These are phyloP conservation scores for Hirundichthys speculiger DNA, from an alignment of 2,113 vertebrate species.

Conservation along the genomic window DNA sequence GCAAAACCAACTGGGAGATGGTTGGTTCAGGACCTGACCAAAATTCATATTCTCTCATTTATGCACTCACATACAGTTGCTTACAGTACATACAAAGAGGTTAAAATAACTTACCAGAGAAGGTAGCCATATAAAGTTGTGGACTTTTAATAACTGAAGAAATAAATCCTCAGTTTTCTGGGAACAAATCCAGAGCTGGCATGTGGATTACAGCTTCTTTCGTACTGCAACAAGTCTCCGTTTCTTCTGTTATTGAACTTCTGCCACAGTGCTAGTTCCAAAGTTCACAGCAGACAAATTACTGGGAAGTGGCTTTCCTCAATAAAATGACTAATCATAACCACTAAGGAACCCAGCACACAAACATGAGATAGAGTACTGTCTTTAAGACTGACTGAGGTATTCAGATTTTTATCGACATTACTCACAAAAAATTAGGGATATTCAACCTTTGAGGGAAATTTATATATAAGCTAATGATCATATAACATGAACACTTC, in stretches of 20 bases:
- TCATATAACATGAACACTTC: no score
- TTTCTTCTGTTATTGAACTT: not conserved
- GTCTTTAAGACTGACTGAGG: no score
- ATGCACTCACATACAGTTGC: not conserved
- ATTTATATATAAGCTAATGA: no score
- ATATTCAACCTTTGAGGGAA: no score
- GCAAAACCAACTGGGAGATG: constrained; percentile 2
- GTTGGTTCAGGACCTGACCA: constrained; percentile 1
- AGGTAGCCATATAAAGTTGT: constrained; percentile 18
- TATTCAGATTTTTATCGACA: no score
- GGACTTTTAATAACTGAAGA: not conserved
- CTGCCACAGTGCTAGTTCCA: constrained; percentile 2
- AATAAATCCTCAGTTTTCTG: not conserved
- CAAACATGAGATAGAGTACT: no score
- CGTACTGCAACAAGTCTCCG: not conserved
- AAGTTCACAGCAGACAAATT: constrained; percentile 25
- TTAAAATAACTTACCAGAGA: constrained; percentile 24
- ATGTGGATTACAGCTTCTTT: not conserved
- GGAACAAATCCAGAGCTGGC: not conserved
- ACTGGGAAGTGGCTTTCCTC: constrained; percentile 4
- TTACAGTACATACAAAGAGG: not conserved
- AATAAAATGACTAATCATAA: constrained; percentile 7
- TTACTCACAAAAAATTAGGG: no score
- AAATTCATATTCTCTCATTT: not conserved
- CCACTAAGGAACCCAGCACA: no score